Base-by-base conservation (phyloP, 2,797 vertebrate genomes). In the Strix occidentalis region DNA sequence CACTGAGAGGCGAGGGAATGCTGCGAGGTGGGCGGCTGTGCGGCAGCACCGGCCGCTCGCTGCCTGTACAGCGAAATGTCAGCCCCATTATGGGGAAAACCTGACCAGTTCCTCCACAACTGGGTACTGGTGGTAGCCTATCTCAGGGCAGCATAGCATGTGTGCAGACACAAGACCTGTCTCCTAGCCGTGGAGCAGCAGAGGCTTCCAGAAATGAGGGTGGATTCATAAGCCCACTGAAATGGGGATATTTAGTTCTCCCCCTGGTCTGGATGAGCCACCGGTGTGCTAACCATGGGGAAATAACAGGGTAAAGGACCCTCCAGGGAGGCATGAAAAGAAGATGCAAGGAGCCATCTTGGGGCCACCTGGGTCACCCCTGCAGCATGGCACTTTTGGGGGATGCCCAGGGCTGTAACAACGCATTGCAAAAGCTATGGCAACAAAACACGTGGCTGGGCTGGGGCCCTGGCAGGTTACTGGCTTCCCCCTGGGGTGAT, bases 331-430 rank as follows among this genome's bases (percentile, higher is more conserved):
- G 15, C 25, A 0, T 25, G 76, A 71, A 66, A 54, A 51, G n/a
- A 56, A 45, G 25, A 31, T 28, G 57, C 2, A 4, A 48, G 63
- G 43, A 61, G 41, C 25, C 8, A 4, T 41, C 43, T 41, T 1
- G 0, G 43, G n/a, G 28, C 24, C 3, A 1, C 16, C 21, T 33
- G 58, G 72, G 15, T 78, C 65, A 26, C 14, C 39, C 11, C 39
- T 28, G 8, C 69, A 66, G 43, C n/a, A 33, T 1, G 0, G 28
- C 1, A 0, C 16, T 46, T 79, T 74, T 45, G 43, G 72, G 7
- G 37, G 18, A 6, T 17, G 37, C 23, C 39, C 1, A 1, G 28
- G 26, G 33, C 65, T 76, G 68, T 64, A 46, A 29, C 3, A 3
- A 24, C 2, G 5, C 57, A 8, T 50, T 60, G 58, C 70, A 76